phyloP scores from a whole-genome alignment of 2,888 invertebrate species.

The Anodontia alba region DNA sequence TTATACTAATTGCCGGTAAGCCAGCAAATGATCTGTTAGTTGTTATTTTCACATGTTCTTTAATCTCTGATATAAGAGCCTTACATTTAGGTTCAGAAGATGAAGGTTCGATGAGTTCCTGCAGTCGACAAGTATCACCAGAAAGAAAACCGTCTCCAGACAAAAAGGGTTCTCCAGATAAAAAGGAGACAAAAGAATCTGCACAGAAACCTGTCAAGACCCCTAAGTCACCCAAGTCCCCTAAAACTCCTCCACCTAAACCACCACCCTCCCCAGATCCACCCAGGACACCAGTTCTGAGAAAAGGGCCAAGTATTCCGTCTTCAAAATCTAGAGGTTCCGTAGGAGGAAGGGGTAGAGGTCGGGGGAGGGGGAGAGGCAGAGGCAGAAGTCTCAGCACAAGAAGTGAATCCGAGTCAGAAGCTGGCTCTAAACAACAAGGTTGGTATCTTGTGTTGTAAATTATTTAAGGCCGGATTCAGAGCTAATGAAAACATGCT shows the following conservation, averaged over 20 bases:
- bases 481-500: too few relatives aligned
- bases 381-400: slow-evolving; percentile 59
- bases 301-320: slow-evolving; percentile 57
- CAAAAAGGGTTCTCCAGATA: slow-evolving; percentile 19
- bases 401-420: slow-evolving; percentile 71
- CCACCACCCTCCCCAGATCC: slow-evolving; percentile 23
- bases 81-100: slow-evolving; percentile 50
- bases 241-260: slow-evolving; percentile 31
- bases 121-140: slow-evolving; percentile 40
- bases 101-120: slow-evolving; percentile 36
- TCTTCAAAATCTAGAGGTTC: slow-evolving; percentile 40
- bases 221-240: slow-evolving; percentile 29
- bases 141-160: slow-evolving; percentile 24
- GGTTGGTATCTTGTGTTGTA: background rate
- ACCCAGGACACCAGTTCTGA: slow-evolving; percentile 35
- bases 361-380: slow-evolving; percentile 69
- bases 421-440: slow-evolving; percentile 28
- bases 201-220: slow-evolving; percentile 41
- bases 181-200: slow-evolving; percentile 33
- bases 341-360: slow-evolving; percentile 62
- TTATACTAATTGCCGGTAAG: too few relatives aligned
- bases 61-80: too few relatives aligned
- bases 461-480: too few relatives aligned
- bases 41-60: too few relatives aligned
- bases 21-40: too few relatives aligned